A percentile compares a stretch with the other conserved stretches of the same genome.
Evolutionary conservation across 2,113 vertebrate genomes (phyloP).

Genomic region (Ifrita kowaldi): DNA sequence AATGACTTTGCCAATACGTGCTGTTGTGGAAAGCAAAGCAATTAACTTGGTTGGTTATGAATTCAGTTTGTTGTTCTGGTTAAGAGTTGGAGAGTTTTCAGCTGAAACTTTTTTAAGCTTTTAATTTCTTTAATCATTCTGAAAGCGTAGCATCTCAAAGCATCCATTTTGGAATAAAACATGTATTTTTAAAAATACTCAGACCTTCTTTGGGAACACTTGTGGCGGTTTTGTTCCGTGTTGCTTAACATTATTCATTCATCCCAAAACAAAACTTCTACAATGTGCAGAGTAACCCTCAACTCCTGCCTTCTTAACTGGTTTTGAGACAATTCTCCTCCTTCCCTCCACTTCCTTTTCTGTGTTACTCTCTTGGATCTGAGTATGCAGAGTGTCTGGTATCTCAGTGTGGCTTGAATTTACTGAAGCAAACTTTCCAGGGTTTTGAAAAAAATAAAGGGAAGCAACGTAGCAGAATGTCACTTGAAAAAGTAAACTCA

Average conservation of each 20-base stretch:
- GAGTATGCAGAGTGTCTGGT: background rate
- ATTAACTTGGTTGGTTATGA: background rate
- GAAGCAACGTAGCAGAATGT: background rate
- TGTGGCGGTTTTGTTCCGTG: background rate
- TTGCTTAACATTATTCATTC: background rate
- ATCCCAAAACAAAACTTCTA: background rate
- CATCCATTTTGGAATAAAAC: background rate
- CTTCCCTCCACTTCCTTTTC: background rate
- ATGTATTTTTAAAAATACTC: background rate
- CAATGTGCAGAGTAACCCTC: background rate
- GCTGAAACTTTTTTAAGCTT: background rate
- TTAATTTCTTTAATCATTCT: background rate
- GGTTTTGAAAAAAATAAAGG: background rate
- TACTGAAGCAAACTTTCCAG: background rate
- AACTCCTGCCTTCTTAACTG: background rate
- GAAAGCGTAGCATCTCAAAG: background rate
- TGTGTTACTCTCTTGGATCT: background rate
- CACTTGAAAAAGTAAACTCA: background rate
- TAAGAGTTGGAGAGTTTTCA: constrained; percentile 2
- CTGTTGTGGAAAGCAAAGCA: constrained; percentile 5
- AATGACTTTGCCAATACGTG: background rate
- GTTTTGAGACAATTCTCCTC: background rate
- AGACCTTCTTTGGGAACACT: background rate
- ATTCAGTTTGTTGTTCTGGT: constrained; percentile 27
- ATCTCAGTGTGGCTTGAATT: background rate